Evolutionary conservation across 2,797 vertebrate genomes (phyloP), one percentile per base, ranked within the genome.

Genomic region (Echiichthys vipera): DNA sequence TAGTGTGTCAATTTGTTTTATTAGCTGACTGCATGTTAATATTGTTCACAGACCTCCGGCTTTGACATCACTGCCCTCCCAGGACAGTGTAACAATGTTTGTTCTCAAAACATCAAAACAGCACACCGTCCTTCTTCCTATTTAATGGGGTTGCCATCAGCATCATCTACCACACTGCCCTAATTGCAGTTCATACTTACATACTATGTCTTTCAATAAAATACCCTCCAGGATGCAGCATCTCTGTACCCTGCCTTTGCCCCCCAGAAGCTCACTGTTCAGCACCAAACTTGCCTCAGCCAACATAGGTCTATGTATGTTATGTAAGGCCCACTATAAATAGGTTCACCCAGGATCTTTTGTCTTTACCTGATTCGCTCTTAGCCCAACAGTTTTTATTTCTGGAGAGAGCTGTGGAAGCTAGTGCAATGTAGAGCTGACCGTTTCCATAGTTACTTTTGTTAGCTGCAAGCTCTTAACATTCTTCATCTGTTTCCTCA

Each of bases 391-490:
- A 91, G 93, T 94, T 95, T 94, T 94, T 96, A 94, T 95, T 95
- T 95, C 95, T 95, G 93, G 93, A 94, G 92, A 93, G 94, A 92
- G 94, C 92, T 90, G 92, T 91, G 92, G 92, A 94, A 94, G 94
- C 94, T 86, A 90, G 88, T 93, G 93, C 94, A 90, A 93, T 95
- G 91, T 93, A 93, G 93, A 94, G 94, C 92, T 72, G 93, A 83
- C 93, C 85, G 95, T 96, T 95, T 93, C 95, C 95, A 96, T 96
- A 95, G 95, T 95, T 95, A 96, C 95, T 95, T 94, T 93, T 95
- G 94, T 94, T 94, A 95, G 94, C 91, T 92, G 90, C 90, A 66
- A 93, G 92, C 91, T 92, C 93, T 93, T 92, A 89, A 93, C 92
- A 94, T 94, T 94, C 93, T 94, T 94, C 91, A 90, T 93, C 91